A percentile compares a stretch with the other conserved stretches of the same genome.
These are phyloP conservation scores for Tenrec ecaudatus DNA, from an alignment of 2,113 vertebrate genomes.

Conservation along the genomic window DNA sequence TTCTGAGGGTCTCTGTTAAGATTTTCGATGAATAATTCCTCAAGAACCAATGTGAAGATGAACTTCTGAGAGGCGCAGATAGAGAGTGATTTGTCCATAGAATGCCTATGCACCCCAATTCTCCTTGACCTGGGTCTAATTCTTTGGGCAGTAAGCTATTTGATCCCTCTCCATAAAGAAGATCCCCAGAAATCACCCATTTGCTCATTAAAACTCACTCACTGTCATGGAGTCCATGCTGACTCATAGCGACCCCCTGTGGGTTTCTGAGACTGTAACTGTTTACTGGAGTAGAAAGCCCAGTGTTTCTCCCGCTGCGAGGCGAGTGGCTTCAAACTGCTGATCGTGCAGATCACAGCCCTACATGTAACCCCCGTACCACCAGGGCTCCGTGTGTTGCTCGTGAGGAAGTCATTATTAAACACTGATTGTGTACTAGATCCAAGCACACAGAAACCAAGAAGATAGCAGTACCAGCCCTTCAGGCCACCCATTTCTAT, in stretches of 20 bases:
- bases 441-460: neutral
- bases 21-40: neutral
- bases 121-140: neutral
- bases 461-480: neutral
- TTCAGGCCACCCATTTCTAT: neutral
- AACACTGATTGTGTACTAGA: neutral
- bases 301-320: no score
- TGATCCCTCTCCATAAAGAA: neutral
- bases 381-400: no score
- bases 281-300: no score
- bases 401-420: neutral
- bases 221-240: no score
- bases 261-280: no score
- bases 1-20: neutral
- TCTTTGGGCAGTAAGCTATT: neutral
- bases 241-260: no score
- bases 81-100: neutral
- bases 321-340: no score
- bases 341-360: no score
- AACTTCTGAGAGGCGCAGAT: neutral
- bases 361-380: no score
- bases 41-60: neutral
- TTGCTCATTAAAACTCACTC: neutral
- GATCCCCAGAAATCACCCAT: neutral
- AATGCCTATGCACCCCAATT: fast-evolving